A percentile compares a stretch with the other conserved stretches of the same genome.
Evolutionary conservation across 2,888 invertebrate species (phyloP).

Genomic region (Dryobota labecula): DNA sequence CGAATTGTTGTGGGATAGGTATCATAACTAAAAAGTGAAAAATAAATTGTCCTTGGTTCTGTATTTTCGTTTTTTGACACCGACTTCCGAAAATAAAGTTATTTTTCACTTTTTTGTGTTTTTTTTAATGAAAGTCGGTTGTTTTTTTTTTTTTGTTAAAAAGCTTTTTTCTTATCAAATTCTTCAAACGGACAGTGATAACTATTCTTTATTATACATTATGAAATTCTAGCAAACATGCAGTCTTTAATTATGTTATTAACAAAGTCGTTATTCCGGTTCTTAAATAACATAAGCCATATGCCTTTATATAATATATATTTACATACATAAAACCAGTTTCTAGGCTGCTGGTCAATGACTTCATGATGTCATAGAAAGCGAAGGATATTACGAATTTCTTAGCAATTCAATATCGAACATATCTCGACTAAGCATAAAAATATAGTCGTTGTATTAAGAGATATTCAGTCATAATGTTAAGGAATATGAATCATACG

Average conservation of each 20-base stretch:
- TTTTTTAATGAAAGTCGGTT: no score
- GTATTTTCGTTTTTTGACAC: no score
- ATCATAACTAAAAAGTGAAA: no score
- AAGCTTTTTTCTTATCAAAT: conserved; percentile 40
- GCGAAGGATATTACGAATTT: conserved; percentile 23
- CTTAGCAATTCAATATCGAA: conserved; percentile 34
- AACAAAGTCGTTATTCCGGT: not conserved
- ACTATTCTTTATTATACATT: not conserved
- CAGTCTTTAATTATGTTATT: conserved; percentile 9
- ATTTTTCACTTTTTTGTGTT: no score
- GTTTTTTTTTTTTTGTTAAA: no score
- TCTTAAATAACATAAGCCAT: conserved; percentile 12
- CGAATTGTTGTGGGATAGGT: no score
- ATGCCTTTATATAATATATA: conserved; percentile 30
- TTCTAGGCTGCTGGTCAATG: conserved; percentile 49
- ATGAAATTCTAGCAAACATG: not conserved
- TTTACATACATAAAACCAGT: conserved; percentile 43
- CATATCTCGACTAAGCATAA: conserved; percentile 15
- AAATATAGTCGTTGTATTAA: conserved; percentile 17
- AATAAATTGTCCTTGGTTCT: no score
- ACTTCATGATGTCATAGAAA: conserved; percentile 54
- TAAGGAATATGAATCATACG: conserved; percentile 56
- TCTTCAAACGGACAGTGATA: conserved; percentile 12
- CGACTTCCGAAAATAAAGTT: no score
- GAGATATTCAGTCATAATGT: conserved; percentile 34